Evolutionary conservation across 2,888 invertebrate species (phyloP), one percentile per base, ranked within the genome.

Genomic region (Polyommatus iphigenia): DNA sequence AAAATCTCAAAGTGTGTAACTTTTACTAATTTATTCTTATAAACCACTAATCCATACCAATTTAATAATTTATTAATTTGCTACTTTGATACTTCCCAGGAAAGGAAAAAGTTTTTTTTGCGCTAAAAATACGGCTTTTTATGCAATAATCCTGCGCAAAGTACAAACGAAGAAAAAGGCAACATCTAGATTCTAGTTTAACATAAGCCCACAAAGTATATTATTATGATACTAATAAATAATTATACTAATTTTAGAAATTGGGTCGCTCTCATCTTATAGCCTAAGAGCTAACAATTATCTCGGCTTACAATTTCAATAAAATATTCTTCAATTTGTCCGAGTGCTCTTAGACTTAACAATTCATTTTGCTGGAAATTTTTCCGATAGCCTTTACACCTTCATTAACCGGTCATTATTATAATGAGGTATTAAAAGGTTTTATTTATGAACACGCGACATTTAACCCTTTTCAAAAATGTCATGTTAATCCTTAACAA

Each of bases 331-430:
- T 67, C 67, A 67, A 67, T 67, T 32, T 18, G 18, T 67, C 29
- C 29, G 29, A 67, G 67, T 67, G 67, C 29, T 32, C 32, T 67
- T 67, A 67, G 67, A 67, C 67, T 32, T 67, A 67, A 67, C 29
- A 67, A 67, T 67, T 67, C 67, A 67, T 67, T 67, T 67, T 7
- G 67, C 67, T 67, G 67, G 29, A 32, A 29, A 7, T 67, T 67
- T 67, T 67, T 32, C 67, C 67, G 67, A 67, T 67, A 67, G 67
- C 67, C 29, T 29, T 67, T 67, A 67, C 67, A 32, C 67, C 67
- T 67, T 32, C 29, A 67, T 67, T 32, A 32, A 32, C 29, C 67
- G 67, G 15, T 67, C 67, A 32, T 67, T 67, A 18, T 67, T 67
- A 67, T 67, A 67, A 67, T 67, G 67, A 67, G 29, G 67, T 67